Evolutionary conservation across 2,797 vertebrate genomes (phyloP), one percentile per base, ranked within the genome.

Genomic region (Sebastes paucispinis): DNA sequence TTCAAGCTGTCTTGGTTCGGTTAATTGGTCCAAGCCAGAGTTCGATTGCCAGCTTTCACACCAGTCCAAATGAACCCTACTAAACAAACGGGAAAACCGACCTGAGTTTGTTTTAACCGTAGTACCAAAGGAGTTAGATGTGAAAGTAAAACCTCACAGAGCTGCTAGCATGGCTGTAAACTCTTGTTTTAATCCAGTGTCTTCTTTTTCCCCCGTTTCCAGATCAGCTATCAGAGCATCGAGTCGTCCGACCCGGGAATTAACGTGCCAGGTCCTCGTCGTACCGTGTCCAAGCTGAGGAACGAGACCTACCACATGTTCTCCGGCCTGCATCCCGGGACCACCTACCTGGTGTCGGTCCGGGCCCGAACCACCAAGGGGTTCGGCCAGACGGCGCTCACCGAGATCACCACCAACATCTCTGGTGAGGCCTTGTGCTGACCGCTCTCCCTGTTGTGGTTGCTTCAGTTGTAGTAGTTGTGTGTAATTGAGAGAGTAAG

Each of bases 181-280:
- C 12, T 69, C 6, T n/a, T 11, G 5, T n/a, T 64, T 24, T 8
- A 69, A 65, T 9, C 10, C 52, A 12, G 11, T 6, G 12, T 18
- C 22, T 0, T 73, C 20, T 52, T 29, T 31, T 58, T 16, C 39
- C 24, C 11, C 24, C 29, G 0, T 75, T 75, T 71, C 59, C 74
- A 99, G 98, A 98, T 99, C 94, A 98, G 97, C 92, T 99, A 99
- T 93, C 98, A 99, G 95, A 98, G 97, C 84, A 98, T 98, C 0
- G 97, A 98, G 85, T 99, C 98, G 0, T 98, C 97, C 0, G 98
- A 99, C 90, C 98, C 98, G 0, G 95, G 96, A 0, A 96, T 99
- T 59, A 98, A 98, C 0, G 97, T 98, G 43, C 98, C 98, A 0
- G 97, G 98, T 39, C 98, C 97, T 0, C 96, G 98, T 0, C 97